Evolutionary conservation across 2,888 invertebrate genomes (phyloP).

Genomic region (Chalcosyrphus nemorum): DNA sequence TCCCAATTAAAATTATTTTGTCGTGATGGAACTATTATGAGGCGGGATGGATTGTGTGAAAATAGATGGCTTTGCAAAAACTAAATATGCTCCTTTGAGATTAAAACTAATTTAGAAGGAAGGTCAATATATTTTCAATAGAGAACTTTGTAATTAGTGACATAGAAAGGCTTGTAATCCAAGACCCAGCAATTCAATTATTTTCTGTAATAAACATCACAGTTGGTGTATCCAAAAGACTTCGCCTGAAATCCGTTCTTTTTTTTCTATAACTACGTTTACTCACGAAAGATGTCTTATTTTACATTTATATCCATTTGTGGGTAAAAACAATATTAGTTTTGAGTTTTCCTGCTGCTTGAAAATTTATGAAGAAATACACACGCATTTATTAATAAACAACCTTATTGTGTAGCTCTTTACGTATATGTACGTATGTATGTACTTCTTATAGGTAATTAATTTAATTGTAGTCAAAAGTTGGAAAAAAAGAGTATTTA

Average conservation of each 20-base stretch:
- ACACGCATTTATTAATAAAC: constrained; percentile 12
- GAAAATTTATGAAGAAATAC: constrained; percentile 5
- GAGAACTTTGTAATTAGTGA: constrained; percentile 60
- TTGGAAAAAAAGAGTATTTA: constrained; percentile 23
- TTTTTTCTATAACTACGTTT: constrained; percentile 65
- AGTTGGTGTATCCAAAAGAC: constrained; percentile 40
- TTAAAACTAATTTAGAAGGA: constrained; percentile 49
- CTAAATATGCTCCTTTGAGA: constrained; percentile 41
- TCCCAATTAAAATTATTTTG: constrained; percentile 52
- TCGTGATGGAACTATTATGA: constrained; percentile 13
- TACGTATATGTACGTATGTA: constrained; percentile 12
- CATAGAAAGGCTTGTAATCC: constrained; percentile 36
- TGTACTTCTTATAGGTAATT: constrained; percentile 28
- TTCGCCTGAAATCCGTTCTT: constrained; percentile 43
- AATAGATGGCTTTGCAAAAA: constrained; percentile 46
- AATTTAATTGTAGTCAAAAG: constrained; percentile 29
- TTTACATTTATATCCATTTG: constrained; percentile 45
- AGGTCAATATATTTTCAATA: constrained; percentile 51
- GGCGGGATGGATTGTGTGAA: constrained; percentile 22
- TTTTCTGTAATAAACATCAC: constrained; percentile 35
- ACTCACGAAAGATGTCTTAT: constrained; percentile 66
- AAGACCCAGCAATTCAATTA: constrained; percentile 71
- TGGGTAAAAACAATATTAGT: not conserved
- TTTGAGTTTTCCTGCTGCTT: constrained; percentile 3
- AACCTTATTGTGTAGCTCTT: constrained; percentile 6